Evolutionary conservation across 2,888 invertebrate species (phyloP), one percentile per base, ranked within the genome.

Genomic region (Formica aserva): DNA sequence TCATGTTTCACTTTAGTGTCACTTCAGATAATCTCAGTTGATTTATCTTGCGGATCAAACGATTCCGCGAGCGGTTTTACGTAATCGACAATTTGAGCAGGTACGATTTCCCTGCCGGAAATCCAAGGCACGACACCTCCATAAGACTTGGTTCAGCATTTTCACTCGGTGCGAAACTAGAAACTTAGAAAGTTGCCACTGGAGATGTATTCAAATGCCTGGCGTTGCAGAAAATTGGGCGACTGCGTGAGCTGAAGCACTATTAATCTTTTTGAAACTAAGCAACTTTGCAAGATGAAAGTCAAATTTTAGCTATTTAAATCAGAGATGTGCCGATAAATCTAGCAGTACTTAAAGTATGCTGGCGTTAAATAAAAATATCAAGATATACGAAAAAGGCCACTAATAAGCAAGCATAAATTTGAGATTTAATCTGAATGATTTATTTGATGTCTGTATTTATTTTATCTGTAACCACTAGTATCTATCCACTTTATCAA

Each of bases 151-250:
- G 8, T n/a, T 67, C 13, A 32, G 38, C 22, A 80, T 86, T 88
- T 88, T 88, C 81, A 67, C 76, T 38, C 45, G 67, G 60, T 71
- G 80, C 83, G 85, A 85, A 82, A 86, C 72, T 85, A 76, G 85
- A 84, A 88, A 86, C 80, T 78, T 81, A 86, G 76, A 82, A 80
- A 81, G 78, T 80, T 60, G 60, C 71, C 35, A 45, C 26, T 60
- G 35, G 52, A 32, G 45, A 55, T 48, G 35, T 72, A 80, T 72
- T 80, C 60, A 72, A 71, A 72, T 80, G 45, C 26, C 60, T 26
- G 22, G 35, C 32, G 57, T 18, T 60, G 35, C 45, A 45, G 72
- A 80, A 72, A 72, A 72, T 80, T 71, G 26, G 26, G 35, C 63
- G 26, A 57, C 32, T 6, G 45, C 45, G n/a, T 32, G 45, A 41